phyloP scores from a whole-genome alignment of 2,888 invertebrate genomes.

The Apamea crenata region DNA sequence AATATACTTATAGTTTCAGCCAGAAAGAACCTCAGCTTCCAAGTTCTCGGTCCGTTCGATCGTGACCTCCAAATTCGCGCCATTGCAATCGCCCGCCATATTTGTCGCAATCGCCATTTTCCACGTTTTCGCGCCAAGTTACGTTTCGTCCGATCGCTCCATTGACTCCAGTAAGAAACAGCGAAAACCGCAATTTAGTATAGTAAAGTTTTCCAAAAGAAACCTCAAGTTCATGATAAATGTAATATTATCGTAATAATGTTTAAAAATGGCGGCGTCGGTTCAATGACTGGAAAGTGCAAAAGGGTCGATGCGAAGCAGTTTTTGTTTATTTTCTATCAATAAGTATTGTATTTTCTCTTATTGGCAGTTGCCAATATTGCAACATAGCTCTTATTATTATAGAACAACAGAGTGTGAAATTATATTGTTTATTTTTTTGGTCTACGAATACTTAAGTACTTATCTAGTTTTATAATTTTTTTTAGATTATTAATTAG shows the following conservation, averaged over 20 bases:
- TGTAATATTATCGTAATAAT: conserved; percentile 44
- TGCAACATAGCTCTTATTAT: conserved; percentile 25
- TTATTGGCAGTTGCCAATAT: conserved; percentile 37
- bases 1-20: neutral
- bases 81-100: conserved; percentile 63
- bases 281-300: conserved; percentile 52
- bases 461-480: too few relatives aligned
- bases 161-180: conserved; percentile 56
- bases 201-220: conserved; percentile 72
- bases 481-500: neutral
- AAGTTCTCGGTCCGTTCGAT: conserved; percentile 67
- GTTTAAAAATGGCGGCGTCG: conserved; percentile 26
- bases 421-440: neutral
- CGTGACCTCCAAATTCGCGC: conserved; percentile 72
- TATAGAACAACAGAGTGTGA: conserved; percentile 12
- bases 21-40: conserved; percentile 23
- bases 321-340: conserved; percentile 41
- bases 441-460: neutral
- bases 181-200: conserved; percentile 69
- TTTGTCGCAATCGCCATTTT: conserved; percentile 71
- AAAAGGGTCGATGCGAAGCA: conserved; percentile 38
- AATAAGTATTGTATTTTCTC: conserved; percentile 37
- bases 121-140: conserved; percentile 67
- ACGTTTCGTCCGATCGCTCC: conserved; percentile 51
- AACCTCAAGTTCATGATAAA: conserved; percentile 78